Conservation (phyloP, 2,113 vertebrate genomes). For the Turnix velox region DNA sequence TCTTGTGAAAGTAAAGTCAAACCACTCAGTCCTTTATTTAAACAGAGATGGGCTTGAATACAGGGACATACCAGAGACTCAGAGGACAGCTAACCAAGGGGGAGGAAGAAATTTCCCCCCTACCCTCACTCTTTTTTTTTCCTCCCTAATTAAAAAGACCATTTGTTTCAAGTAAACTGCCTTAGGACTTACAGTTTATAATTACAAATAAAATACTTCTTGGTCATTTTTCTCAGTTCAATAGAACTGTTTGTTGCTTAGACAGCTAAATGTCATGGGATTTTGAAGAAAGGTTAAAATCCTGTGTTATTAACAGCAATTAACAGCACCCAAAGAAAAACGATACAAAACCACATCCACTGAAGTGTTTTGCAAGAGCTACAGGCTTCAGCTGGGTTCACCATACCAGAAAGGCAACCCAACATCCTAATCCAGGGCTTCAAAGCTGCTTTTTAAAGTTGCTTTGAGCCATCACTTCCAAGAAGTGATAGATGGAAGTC, state of each 20-base stretch:
- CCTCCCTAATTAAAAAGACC: conserved; percentile 18
- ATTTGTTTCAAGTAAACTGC: conserved; percentile 63
- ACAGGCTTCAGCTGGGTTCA: neutral
- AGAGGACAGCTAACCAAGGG: neutral
- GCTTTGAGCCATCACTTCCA: neutral
- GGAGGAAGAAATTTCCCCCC: neutral
- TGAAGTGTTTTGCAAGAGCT: neutral
- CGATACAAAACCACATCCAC: neutral
- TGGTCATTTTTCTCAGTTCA: conserved; percentile 46
- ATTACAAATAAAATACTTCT: conserved; percentile 67
- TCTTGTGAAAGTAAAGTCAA: neutral
- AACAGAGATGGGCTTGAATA: neutral
- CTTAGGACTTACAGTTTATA: conserved; percentile 59
- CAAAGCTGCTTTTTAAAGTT: neutral
- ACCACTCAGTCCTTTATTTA: neutral
- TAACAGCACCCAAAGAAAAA: conserved; percentile 45
- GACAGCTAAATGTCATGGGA: conserved; percentile 75
- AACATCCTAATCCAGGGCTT: neutral
- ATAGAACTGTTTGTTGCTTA: conserved; percentile 73
- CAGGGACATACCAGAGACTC: neutral
- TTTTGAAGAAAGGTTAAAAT: conserved; percentile 73
- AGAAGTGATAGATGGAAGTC: neutral
- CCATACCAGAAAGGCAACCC: neutral
- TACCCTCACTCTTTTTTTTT: neutral
- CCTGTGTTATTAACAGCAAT: conserved; percentile 35